phyloP scores from a whole-genome alignment of 2,888 invertebrate genomes.

The Spisula subtruncata region DNA sequence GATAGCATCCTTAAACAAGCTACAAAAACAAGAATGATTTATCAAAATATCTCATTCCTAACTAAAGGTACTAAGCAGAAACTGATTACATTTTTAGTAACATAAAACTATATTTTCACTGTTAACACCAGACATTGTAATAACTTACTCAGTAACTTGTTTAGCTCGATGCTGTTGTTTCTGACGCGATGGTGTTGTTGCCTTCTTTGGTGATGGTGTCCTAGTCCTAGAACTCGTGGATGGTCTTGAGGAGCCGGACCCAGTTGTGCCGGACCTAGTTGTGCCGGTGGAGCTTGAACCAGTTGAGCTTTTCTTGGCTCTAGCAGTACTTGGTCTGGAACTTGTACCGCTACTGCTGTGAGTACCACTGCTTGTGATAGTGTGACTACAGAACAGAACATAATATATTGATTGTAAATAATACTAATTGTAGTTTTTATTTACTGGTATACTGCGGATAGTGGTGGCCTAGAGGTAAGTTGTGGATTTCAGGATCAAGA shows the following conservation, averaged over 20 bases:
- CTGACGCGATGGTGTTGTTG: constrained; percentile 14
- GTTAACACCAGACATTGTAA: not conserved
- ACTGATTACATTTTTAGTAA: no score
- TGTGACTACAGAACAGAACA: not conserved
- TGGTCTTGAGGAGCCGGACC: constrained; percentile 12
- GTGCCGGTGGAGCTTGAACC: not conserved
- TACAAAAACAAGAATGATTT: no score
- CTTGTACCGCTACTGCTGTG: not conserved
- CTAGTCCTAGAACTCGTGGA: constrained; percentile 28
- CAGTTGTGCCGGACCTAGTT: not conserved
- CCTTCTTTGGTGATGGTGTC: constrained; percentile 34
- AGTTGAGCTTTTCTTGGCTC: not conserved
- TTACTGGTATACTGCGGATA: no score
- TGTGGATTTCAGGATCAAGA: no score
- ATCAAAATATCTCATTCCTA: no score
- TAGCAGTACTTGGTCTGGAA: not conserved
- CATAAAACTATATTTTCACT: not conserved
- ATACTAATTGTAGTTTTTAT: no score
- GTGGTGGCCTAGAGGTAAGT: no score
- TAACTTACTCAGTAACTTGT: constrained; percentile 73
- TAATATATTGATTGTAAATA: no score
- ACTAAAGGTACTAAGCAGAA: no score
- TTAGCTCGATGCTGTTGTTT: constrained; percentile 63
- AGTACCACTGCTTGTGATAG: no score
- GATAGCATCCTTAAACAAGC: no score